Percentiles rank a stretch among this genome's conserved stretches.
Evolutionary conservation across 2,113 vertebrate species (phyloP).

Genomic region (Atherinomorus stipes): DNA sequence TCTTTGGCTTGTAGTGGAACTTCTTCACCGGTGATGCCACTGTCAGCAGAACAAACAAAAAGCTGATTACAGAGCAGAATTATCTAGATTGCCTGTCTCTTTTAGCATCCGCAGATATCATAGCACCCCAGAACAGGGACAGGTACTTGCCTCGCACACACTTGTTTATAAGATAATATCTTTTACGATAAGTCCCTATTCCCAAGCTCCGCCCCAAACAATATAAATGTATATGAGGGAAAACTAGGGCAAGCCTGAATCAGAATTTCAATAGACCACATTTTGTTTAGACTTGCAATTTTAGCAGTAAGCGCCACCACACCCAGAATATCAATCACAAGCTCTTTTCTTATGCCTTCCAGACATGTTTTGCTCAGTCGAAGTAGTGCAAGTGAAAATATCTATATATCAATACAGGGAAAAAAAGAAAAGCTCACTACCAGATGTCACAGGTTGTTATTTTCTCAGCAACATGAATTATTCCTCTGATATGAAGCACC

Average conservation of each 20-base stretch:
- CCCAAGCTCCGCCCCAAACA: slow-evolving; percentile 71
- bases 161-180: slow-evolving; percentile 82
- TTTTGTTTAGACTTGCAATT: slow-evolving; percentile 78
- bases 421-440: slow-evolving; percentile 28
- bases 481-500: slow-evolving; percentile 55
- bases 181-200: slow-evolving; percentile 64
- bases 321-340: slow-evolving; percentile 72
- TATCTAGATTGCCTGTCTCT: slow-evolving; percentile 77
- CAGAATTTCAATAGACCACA: slow-evolving; percentile 76
- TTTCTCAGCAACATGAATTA: slow-evolving; percentile 51
- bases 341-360: slow-evolving; percentile 5
- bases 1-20: slow-evolving; percentile 64
- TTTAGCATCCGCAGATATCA: slow-evolving; percentile 60
- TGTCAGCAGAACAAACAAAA: slow-evolving; percentile 71
- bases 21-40: slow-evolving; percentile 45
- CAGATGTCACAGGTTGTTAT: slow-evolving; percentile 55
- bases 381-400: slow-evolving; percentile 32
- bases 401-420: slow-evolving; percentile 15
- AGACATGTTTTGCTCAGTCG: slow-evolving; percentile 29
- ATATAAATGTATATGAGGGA: slow-evolving; percentile 86
- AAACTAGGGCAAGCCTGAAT: slow-evolving; percentile 78
- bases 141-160: slow-evolving; percentile 55
- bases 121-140: slow-evolving; percentile 47
- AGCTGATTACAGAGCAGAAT: slow-evolving; percentile 75
- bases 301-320: slow-evolving; percentile 52